Evolutionary conservation across 2,888 invertebrate genomes (phyloP).

Genomic region (Hemaris fuciformis): DNA sequence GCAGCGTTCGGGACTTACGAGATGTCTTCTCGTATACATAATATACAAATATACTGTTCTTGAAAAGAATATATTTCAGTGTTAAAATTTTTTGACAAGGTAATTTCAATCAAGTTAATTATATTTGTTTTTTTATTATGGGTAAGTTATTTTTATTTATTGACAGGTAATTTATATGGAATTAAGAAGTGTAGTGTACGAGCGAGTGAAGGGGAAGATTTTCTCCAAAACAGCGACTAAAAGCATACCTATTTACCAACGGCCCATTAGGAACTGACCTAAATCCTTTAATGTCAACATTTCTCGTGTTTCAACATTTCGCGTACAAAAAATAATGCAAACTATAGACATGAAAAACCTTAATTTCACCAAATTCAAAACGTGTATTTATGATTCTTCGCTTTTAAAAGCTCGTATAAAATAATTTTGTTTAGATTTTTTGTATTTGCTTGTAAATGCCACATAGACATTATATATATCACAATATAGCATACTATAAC

Average conservation of each 20-base stretch:
- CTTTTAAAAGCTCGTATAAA: neutral
- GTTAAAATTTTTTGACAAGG: neutral
- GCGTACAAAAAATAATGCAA: conserved; percentile 32
- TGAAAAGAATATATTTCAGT: too few relatives aligned
- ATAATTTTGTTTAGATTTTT: neutral
- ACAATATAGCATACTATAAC: too few relatives aligned
- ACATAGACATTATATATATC: too few relatives aligned
- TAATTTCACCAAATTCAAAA: neutral
- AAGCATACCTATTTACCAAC: conserved; percentile 42
- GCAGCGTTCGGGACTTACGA: too few relatives aligned
- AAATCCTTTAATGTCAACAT: conserved; percentile 48
- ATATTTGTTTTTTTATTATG: neutral
- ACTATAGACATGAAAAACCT: neutral
- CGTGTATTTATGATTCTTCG: neutral
- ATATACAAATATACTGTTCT: too few relatives aligned
- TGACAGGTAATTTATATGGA: conserved; percentile 20
- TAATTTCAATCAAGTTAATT: neutral
- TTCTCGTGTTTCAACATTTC: conserved; percentile 39
- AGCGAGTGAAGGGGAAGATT: conserved; percentile 37
- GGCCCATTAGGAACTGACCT: conserved; percentile 52
- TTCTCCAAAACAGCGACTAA: conserved; percentile 41
- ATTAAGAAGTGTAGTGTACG: conserved; percentile 31
- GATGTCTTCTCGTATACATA: too few relatives aligned
- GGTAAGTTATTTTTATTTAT: neutral
- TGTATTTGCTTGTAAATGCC: too few relatives aligned